phyloP scores from a whole-genome alignment of 2,797 vertebrate species.

The Megalops cyprinoides region DNA sequence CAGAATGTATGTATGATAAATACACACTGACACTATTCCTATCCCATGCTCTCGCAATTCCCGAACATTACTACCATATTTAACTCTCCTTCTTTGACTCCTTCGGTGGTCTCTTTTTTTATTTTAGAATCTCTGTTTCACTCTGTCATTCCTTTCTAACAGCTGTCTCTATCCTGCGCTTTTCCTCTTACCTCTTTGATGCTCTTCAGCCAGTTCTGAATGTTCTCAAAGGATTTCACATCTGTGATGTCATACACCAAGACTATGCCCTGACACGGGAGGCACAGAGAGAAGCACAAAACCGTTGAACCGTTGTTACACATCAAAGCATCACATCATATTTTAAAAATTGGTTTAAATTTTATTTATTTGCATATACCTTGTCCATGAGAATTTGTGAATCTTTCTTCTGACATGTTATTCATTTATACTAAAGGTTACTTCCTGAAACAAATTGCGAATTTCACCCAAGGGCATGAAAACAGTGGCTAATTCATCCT shows the following conservation, averaged over 20 bases:
- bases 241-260: background rate
- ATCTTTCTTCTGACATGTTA: too few species aligned
- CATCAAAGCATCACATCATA: too few species aligned
- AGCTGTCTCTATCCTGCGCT: background rate
- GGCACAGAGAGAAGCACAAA: background rate
- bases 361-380: too few species aligned
- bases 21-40: background rate
- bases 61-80: background rate
- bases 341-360: too few species aligned
- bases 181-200: conserved; percentile 33
- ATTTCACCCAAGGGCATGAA: too few species aligned
- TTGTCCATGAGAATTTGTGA: too few species aligned
- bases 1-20: too few species aligned
- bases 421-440: too few species aligned
- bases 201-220: conserved; percentile 4
- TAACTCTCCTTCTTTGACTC: background rate
- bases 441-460: too few species aligned
- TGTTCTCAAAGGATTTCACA: conserved; percentile 1
- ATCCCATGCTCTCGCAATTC: background rate
- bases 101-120: background rate
- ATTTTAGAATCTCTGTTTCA: background rate
- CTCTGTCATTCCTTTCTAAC: background rate
- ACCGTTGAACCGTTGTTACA: too few species aligned
- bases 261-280: background rate
- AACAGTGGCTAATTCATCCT: too few species aligned